Conservation (phyloP, 2,797 vertebrate species). For the Graptemys geographica region DNA sequence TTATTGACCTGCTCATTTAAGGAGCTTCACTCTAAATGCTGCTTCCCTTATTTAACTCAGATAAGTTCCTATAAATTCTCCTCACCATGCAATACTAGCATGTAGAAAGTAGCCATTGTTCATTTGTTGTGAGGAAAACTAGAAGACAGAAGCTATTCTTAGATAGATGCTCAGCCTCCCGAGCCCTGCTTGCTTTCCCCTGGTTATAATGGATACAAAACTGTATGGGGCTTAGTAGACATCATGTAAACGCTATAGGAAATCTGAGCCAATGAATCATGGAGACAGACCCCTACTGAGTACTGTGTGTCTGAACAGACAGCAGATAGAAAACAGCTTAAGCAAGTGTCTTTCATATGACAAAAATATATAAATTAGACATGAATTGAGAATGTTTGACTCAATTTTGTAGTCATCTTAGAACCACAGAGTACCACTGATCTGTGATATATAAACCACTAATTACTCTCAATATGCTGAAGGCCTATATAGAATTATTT, state of each 20-base stretch:
- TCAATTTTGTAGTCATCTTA: conserved; percentile 54
- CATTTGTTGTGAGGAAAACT: conserved; percentile 79
- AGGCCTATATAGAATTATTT: conserved; percentile 14
- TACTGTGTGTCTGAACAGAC: conserved; percentile 82
- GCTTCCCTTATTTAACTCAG: conserved; percentile 84
- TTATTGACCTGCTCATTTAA: conserved; percentile 85
- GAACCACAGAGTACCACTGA: background rate
- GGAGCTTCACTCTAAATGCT: conserved; percentile 79
- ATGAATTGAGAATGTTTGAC: conserved; percentile 77
- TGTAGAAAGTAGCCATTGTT: conserved; percentile 79
- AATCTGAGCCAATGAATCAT: conserved; percentile 85
- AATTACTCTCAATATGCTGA: conserved; percentile 39
- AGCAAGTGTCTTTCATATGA: conserved; percentile 79
- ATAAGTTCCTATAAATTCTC: conserved; percentile 78
- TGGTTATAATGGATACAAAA: conserved; percentile 85
- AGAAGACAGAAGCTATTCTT: conserved; percentile 78
- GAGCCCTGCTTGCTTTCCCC: conserved; percentile 81
- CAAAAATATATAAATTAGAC: conserved; percentile 78
- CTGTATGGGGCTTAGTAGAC: conserved; percentile 83
- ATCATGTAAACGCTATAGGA: conserved; percentile 85
- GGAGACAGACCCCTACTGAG: conserved; percentile 82
- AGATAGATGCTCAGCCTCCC: conserved; percentile 79
- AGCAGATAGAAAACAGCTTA: conserved; percentile 82
- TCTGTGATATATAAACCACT: conserved; percentile 37
- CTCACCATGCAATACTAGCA: conserved; percentile 64